These are phyloP conservation scores for Trachelus troglodyta DNA, from an alignment of 2,888 invertebrate species.

Conservation along the genomic window DNA sequence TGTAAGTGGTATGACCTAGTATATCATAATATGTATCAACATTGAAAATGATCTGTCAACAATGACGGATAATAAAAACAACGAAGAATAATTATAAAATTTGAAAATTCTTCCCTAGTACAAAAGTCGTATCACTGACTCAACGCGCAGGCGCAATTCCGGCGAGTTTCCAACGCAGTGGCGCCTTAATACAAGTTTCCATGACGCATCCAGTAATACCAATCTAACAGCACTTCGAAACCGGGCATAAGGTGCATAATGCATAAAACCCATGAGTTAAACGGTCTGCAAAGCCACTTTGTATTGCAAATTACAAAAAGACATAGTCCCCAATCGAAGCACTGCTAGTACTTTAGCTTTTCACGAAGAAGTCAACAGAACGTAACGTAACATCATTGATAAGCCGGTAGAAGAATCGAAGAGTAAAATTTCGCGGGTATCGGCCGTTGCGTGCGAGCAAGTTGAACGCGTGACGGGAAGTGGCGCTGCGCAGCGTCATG, in stretches of 20 bases:
- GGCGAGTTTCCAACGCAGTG: background rate
- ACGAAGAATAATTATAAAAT: background rate
- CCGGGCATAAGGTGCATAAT: background rate
- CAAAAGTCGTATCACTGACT: background rate
- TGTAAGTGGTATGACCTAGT: too few species aligned
- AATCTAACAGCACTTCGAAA: background rate
- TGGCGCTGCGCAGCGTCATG: conserved; percentile 11
- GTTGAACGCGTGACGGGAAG: conserved; percentile 19
- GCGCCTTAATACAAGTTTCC: background rate
- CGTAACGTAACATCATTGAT: background rate
- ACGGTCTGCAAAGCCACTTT: background rate
- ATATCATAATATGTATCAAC: background rate
- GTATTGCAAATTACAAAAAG: background rate
- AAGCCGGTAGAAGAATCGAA: background rate
- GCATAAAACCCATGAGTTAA: background rate
- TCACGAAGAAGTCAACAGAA: background rate
- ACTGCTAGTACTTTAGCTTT: background rate
- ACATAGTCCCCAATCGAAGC: background rate
- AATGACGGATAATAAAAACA: background rate
- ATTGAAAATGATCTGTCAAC: background rate
- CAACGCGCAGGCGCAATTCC: background rate
- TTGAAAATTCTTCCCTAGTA: background rate
- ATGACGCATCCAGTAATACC: background rate
- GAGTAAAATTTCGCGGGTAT: conserved; percentile 15
- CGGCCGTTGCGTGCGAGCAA: background rate